Evolutionary conservation across 64 coral and sea anemone genomes (phyloP).

Genomic region (Montipora capricornis): DNA sequence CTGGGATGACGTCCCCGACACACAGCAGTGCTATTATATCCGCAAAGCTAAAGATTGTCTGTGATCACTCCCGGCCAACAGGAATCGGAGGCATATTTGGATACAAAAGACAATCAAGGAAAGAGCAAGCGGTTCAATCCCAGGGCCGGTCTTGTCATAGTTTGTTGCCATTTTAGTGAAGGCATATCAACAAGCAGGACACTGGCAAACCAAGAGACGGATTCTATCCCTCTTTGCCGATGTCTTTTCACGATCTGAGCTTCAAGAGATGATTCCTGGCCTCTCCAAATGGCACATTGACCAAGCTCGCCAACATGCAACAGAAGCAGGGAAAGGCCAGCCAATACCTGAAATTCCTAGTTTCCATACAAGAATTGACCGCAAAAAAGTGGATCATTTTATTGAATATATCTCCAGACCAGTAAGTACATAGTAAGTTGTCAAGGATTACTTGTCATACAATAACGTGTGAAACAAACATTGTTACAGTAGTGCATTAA

Average conservation of each 20-base stretch:
- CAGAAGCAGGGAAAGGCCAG: conserved; percentile 30
- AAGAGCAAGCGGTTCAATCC: too few species aligned
- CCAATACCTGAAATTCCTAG: conserved; percentile 8
- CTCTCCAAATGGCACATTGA: conserved; percentile 51
- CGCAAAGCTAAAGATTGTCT: too few species aligned
- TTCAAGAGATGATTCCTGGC: conserved; percentile 10
- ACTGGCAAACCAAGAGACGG: not conserved
- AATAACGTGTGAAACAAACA: too few species aligned
- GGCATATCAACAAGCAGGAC: not conserved
- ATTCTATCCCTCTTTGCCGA: conserved; percentile 5
- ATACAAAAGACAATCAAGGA: too few species aligned
- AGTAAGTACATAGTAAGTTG: too few species aligned
- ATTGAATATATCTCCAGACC: conserved; percentile 38
- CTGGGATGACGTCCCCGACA: too few species aligned
- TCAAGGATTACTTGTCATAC: too few species aligned
- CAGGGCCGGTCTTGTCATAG: too few species aligned
- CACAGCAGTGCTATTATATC: too few species aligned
- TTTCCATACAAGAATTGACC: conserved; percentile 1
- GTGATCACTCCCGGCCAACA: too few species aligned
- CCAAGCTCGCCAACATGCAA: conserved; percentile 44
- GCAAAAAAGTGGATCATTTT: conserved; percentile 25
- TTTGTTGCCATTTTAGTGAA: not conserved
- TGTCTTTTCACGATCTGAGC: conserved; percentile 21
- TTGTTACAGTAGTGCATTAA: too few species aligned
- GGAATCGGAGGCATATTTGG: too few species aligned